Conservation (phyloP, 2,113 vertebrate genomes). For the Lota lota region DNA sequence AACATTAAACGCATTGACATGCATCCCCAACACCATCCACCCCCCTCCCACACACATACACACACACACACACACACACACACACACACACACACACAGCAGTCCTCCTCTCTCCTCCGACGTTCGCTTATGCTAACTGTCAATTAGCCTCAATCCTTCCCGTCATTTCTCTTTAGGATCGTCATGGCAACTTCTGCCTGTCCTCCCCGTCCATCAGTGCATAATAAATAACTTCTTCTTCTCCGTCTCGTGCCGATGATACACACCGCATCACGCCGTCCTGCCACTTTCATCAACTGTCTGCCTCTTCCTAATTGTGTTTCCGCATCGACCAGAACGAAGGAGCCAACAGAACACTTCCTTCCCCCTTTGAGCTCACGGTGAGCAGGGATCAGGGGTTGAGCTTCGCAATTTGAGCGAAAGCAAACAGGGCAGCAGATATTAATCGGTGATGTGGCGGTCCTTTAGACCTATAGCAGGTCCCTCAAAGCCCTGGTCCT, state of each 20-base stretch:
- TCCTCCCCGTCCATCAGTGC: constrained; percentile 47
- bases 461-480: no score
- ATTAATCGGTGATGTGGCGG: no score
- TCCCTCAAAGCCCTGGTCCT: no score
- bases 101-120: constrained; percentile 1
- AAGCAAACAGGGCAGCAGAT: no score
- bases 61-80: no score
- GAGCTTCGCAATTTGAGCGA: background rate
- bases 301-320: constrained; percentile 54
- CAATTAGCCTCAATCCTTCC: constrained; percentile 72
- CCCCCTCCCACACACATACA: background rate
- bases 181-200: constrained; percentile 53
- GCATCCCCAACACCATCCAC: constrained; percentile 11
- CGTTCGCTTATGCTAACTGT: constrained; percentile 41
- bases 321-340: constrained; percentile 46
- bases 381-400: background rate
- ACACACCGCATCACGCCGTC: constrained; percentile 12
- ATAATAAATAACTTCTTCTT: constrained; percentile 49
- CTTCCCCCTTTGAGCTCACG: constrained; percentile 33
- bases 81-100: no score
- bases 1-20: constrained; percentile 48
- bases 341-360: background rate
- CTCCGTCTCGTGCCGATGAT: background rate
- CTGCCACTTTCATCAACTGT: constrained; percentile 53
- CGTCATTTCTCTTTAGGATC: constrained; percentile 50